These are phyloP conservation scores for Daubentonia madagascariensis DNA, from an alignment of 2,113 vertebrate species.

Conservation along the genomic window DNA sequence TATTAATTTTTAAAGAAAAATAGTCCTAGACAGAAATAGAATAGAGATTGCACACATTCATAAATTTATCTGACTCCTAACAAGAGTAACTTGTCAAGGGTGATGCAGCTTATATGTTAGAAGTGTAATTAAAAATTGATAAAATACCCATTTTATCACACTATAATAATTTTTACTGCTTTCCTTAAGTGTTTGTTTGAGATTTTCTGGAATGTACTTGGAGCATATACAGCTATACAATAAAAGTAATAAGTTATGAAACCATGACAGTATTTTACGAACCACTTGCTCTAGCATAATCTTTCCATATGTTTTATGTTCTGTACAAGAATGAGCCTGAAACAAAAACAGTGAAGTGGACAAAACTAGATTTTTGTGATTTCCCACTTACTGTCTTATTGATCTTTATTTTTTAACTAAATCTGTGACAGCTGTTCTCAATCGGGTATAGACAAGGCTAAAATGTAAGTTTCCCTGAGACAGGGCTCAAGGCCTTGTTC, in stretches of 20 bases:
- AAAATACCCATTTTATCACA: background rate
- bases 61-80: constrained; percentile 24
- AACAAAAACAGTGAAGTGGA: background rate
- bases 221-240: background rate
- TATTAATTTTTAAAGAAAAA: background rate
- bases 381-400: background rate
- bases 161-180: background rate
- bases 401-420: background rate
- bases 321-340: background rate
- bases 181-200: background rate
- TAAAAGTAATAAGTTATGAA: background rate
- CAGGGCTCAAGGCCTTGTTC: too few species aligned
- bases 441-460: background rate
- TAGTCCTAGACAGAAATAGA: background rate
- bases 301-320: background rate
- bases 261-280: background rate
- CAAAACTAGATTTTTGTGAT: background rate
- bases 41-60: background rate
- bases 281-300: background rate
- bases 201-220: background rate
- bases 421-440: background rate
- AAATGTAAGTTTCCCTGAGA: background rate
- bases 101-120: background rate
- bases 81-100: background rate
- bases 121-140: background rate